These are phyloP conservation scores for Ataeniobius toweri DNA, from an alignment of 2,797 vertebrate genomes.

Conservation along the genomic window DNA sequence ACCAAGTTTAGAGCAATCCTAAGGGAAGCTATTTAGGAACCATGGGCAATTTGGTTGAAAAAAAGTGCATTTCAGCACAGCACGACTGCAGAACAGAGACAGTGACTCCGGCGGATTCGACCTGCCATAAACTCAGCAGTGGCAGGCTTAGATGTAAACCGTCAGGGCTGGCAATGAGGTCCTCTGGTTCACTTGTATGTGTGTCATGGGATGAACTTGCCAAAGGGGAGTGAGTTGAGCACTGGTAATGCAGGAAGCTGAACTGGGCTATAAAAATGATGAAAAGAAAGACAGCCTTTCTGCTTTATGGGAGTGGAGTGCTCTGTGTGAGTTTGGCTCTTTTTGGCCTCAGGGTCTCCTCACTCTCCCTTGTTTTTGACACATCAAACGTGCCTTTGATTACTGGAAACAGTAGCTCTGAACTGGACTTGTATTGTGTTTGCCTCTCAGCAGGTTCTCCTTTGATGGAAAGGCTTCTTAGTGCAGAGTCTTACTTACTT, in stretches of 20 bases:
- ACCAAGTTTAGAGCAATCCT: neutral
- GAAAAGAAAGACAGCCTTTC: constrained; percentile 75
- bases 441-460: constrained; percentile 50
- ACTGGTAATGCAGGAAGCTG: constrained; percentile 70
- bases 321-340: constrained; percentile 52
- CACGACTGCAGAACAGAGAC: constrained; percentile 27
- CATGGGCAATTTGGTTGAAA: neutral
- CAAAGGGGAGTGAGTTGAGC: constrained; percentile 52
- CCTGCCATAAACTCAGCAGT: constrained; percentile 46
- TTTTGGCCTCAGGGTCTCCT: constrained; percentile 54
- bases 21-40: constrained; percentile 2
- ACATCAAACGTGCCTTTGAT: constrained; percentile 72
- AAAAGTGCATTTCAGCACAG: constrained; percentile 6
- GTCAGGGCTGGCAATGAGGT: constrained; percentile 47
- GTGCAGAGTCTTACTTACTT: constrained; percentile 15
- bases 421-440: constrained; percentile 49
- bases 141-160: constrained; percentile 46
- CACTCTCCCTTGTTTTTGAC: constrained; percentile 53
- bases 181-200: constrained; percentile 42
- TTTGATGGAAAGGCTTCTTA: constrained; percentile 37
- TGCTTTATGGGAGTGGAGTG: constrained; percentile 42
- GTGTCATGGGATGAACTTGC: constrained; percentile 55
- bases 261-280: constrained; percentile 75
- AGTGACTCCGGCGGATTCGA: constrained; percentile 38
- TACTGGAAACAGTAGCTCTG: constrained; percentile 64